phyloP scores from a whole-genome alignment of 2,113 vertebrate species.

The Trematomus loennbergii region DNA sequence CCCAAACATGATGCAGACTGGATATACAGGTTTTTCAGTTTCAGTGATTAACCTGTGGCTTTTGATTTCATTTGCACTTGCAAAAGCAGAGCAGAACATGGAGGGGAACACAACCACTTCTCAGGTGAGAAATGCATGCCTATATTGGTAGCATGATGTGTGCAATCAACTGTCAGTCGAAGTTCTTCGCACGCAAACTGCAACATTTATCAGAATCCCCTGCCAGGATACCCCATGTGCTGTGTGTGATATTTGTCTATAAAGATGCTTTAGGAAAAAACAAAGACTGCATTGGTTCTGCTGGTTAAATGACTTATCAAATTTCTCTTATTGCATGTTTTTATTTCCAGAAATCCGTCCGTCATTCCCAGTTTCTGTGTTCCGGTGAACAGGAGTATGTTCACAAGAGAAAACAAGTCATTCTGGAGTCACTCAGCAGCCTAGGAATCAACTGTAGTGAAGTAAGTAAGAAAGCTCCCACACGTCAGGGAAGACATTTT shows the following conservation, averaged over 20 bases:
- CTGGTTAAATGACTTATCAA: too few relatives aligned
- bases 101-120: neutral
- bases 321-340: too few relatives aligned
- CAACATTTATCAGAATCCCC: neutral
- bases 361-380: conserved; percentile 44
- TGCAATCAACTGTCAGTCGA: neutral
- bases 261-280: neutral
- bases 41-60: neutral
- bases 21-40: neutral
- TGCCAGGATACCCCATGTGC: neutral
- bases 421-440: conserved; percentile 51
- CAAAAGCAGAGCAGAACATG: conserved; percentile 5
- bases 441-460: conserved; percentile 50
- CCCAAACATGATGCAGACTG: conserved; percentile 22
- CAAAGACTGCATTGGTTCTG: too few relatives aligned
- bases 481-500: neutral
- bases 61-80: neutral
- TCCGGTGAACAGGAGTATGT: conserved; percentile 62
- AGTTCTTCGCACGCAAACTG: neutral
- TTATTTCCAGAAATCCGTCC: conserved; percentile 39
- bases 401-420: conserved; percentile 46
- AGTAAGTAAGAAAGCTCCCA: conserved; percentile 29
- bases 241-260: neutral
- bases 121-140: conserved; percentile 28
- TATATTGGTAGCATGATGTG: neutral